Percentiles rank a stretch among this genome's conserved stretches.
phyloP scores from a whole-genome alignment of 2,888 invertebrate species.

The Drosophila quinaria region DNA sequence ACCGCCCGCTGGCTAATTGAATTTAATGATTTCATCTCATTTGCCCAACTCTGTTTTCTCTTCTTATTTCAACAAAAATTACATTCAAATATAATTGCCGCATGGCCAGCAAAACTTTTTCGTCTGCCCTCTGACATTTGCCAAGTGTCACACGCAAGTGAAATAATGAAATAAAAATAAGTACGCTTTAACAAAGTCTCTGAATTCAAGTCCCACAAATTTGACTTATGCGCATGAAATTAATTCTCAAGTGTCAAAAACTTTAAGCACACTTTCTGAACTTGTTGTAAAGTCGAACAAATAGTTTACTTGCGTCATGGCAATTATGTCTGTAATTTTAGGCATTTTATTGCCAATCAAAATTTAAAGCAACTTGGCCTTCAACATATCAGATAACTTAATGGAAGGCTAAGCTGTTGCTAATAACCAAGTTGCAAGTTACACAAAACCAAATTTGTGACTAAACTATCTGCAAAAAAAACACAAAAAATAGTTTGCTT shows the following conservation, averaged over 20 bases:
- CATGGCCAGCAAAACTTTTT: slow-evolving; percentile 40
- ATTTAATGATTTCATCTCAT: slow-evolving; percentile 65
- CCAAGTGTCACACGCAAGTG: slow-evolving; percentile 22
- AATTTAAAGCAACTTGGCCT: slow-evolving; percentile 4
- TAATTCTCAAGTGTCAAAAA: neutral
- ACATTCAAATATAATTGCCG: slow-evolving; percentile 42
- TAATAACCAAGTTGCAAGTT: slow-evolving; percentile 21
- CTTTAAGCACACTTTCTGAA: neutral
- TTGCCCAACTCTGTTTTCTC: slow-evolving; percentile 14
- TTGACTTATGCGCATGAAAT: neutral
- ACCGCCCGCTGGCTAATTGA: slow-evolving; percentile 62
- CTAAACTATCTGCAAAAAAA: slow-evolving; percentile 9
- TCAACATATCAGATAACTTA: slow-evolving; percentile 8
- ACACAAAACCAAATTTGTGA: slow-evolving; percentile 9
- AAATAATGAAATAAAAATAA: slow-evolving; percentile 19
- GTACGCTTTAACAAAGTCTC: slow-evolving; percentile 6
- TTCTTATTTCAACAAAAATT: slow-evolving; percentile 1
- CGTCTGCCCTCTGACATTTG: slow-evolving; percentile 47
- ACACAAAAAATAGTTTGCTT: slow-evolving; percentile 18
- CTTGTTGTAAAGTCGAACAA: neutral
- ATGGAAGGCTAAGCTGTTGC: slow-evolving; percentile 26
- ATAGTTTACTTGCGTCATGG: slow-evolving; percentile 10
- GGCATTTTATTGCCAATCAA: slow-evolving; percentile 8
- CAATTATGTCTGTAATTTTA: slow-evolving; percentile 8
- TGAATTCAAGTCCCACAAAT: neutral